These are phyloP conservation scores for Tapera naevia DNA, from an alignment of 2,797 vertebrate genomes.

Conservation along the genomic window DNA sequence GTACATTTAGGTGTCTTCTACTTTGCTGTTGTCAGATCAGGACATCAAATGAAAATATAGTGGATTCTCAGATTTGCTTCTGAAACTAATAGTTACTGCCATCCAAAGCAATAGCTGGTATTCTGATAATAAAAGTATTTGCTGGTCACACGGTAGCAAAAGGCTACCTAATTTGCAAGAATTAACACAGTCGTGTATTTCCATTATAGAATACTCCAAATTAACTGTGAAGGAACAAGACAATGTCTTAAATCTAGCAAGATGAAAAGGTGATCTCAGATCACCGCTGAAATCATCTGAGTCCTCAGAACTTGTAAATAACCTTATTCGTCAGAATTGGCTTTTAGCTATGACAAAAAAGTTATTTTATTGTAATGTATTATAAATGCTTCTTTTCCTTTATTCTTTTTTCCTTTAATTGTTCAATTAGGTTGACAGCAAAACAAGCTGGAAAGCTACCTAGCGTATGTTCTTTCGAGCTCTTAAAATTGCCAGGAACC, in stretches of 20 bases:
- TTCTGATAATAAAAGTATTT: neutral
- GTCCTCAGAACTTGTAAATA: neutral
- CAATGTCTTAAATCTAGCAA: neutral
- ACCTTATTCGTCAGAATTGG: neutral
- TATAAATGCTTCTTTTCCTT: neutral
- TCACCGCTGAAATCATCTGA: neutral
- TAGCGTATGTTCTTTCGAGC: constrained; percentile 47
- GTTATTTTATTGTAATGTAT: neutral
- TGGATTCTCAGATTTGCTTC: neutral
- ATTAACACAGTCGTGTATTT: neutral
- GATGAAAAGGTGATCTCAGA: neutral
- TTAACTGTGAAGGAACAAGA: neutral
- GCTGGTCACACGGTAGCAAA: neutral
- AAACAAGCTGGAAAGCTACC: constrained; percentile 32
- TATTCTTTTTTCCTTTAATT: neutral
- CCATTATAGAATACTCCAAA: neutral
- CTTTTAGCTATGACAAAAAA: neutral
- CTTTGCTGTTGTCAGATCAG: neutral
- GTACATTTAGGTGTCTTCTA: neutral
- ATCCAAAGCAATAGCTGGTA: neutral
- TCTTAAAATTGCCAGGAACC: constrained; percentile 47
- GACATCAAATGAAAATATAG: neutral
- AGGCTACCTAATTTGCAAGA: neutral
- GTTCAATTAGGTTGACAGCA: constrained; percentile 2
- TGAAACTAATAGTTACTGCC: neutral